Percentiles rank a stretch among this genome's conserved stretches.
phyloP scores from a whole-genome alignment of 2,113 vertebrate species.

The Pseudorasbora parva region DNA sequence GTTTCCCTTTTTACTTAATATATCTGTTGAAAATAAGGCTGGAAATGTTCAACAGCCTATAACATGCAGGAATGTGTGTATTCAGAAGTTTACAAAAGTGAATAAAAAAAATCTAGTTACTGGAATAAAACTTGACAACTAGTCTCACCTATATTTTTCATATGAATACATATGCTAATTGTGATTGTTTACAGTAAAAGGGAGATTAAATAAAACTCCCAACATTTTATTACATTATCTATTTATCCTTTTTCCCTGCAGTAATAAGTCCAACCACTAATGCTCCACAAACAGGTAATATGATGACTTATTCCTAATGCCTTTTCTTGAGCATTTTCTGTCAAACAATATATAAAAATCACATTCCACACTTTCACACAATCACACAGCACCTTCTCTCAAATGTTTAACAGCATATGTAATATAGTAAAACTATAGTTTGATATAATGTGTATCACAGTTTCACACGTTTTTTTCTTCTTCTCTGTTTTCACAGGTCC shows the following conservation, averaged over 20 bases:
- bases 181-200: background rate
- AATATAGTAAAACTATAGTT: background rate
- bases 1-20: background rate
- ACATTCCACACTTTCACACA: background rate
- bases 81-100: too few relatives aligned
- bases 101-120: too few relatives aligned
- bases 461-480: too few relatives aligned
- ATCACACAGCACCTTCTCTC: too few relatives aligned
- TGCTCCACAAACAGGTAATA: constrained; percentile 29
- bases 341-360: background rate
- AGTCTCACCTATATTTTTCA: too few relatives aligned
- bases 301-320: background rate
- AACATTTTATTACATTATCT: background rate
- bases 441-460: background rate
- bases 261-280: background rate
- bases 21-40: too few relatives aligned
- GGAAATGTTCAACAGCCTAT: too few relatives aligned
- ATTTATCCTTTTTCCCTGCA: background rate
- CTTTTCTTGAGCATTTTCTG: background rate
- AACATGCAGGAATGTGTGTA: too few relatives aligned
- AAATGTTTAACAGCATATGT: background rate
- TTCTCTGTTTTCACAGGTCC: background rate
- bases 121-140: too few relatives aligned
- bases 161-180: background rate
- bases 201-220: background rate